phyloP scores from a whole-genome alignment of 2,888 invertebrate genomes.

The Ametastegia equiseti region DNA sequence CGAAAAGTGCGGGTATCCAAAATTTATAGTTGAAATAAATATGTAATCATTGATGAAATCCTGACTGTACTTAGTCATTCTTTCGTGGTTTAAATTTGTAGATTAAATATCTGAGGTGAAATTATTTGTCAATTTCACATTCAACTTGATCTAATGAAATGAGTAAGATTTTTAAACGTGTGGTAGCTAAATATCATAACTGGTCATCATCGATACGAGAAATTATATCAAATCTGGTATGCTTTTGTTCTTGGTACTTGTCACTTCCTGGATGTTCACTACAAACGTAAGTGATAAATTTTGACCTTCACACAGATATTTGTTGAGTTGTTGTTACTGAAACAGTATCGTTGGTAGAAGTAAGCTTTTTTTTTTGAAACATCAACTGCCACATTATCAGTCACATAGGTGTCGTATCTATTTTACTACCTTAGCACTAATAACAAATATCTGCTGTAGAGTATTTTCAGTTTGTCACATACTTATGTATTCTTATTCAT shows the following conservation, averaged over 20 bases:
- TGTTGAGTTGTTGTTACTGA: background rate
- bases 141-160: background rate
- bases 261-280: conserved; percentile 22
- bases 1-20: background rate
- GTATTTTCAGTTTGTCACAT: background rate
- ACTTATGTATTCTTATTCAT: background rate
- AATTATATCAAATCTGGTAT: conserved; percentile 5
- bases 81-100: background rate
- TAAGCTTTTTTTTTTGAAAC: background rate
- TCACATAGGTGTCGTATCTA: background rate
- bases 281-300: conserved; percentile 36
- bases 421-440: background rate
- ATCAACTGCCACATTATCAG: background rate
- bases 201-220: background rate
- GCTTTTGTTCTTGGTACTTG: conserved; percentile 33
- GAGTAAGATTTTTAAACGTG: background rate
- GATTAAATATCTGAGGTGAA: background rate
- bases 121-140: background rate
- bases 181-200: background rate
- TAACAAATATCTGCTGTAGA: background rate
- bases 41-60: background rate
- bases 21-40: background rate
- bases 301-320: background rate
- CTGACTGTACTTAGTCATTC: background rate
- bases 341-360: background rate